Base-by-base conservation (phyloP, 1,140 invertebrate genomes). In the Rhysida immarginata region DNA sequence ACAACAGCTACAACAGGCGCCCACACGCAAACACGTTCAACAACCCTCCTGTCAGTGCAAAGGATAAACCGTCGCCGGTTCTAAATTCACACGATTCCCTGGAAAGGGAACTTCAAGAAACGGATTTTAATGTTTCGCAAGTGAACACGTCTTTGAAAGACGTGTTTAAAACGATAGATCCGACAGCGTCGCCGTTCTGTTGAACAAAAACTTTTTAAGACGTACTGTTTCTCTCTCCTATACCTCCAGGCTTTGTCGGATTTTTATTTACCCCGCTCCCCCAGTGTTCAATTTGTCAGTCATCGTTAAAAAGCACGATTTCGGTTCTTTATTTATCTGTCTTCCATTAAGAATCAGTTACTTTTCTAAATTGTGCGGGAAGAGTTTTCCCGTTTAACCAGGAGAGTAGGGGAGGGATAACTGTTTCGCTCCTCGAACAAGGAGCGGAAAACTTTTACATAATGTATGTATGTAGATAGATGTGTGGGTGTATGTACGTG, bases 181-280 rank as follows among this genome's bases (percentile, higher is more conserved):
- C 69, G 2, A 70, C 69, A 44, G 69, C 69, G 16, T 70, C 69
- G 26, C 69, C 69, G 25, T 70, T 70, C 59, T 70, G 69, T 58
- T 70, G 62, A 60, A 24, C 25, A 29, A 48, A n/a, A n/a, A n/a
- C n/a, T n/a, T n/a, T n/a, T n/a, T n/a, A 13, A 42, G 13, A n/a
- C 41, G 13, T 13, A 42, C 41, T 13, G n/a, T 13, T 42, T 13
- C 13, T 42, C 13, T 42, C 13, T n/a, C 13, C 13, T 42, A n/a
- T 42, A n/a, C 41, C 13, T 13, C 41, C 41, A n/a, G 13, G 41
- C 41, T 48, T 8, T 13, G 46, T 8, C n/a, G n/a, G n/a, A n/a
- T n/a, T n/a, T n/a, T n/a, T n/a, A n/a, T n/a, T n/a, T n/a, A n/a
- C n/a, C n/a, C n/a, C n/a, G n/a, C n/a, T n/a, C n/a, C n/a, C n/a